A percentile compares a stretch with the other conserved stretches of the same genome.
phyloP scores from a whole-genome alignment of 2,888 invertebrate genomes.

The Polyommatus icarus region DNA sequence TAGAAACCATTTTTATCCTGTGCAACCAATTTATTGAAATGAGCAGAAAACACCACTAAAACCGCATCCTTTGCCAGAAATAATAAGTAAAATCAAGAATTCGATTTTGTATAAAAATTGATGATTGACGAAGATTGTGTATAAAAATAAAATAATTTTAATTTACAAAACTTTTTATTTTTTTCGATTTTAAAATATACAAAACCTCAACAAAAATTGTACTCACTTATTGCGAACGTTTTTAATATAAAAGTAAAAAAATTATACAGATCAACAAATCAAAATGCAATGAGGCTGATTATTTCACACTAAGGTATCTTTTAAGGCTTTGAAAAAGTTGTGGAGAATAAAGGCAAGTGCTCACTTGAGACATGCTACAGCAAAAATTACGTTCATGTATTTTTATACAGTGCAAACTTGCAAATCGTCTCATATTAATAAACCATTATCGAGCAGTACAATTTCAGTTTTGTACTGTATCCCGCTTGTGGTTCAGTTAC shows the following conservation, averaged over 20 bases:
- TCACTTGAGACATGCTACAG: background rate
- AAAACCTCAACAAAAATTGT: slow-evolving; percentile 4
- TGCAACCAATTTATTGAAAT: background rate
- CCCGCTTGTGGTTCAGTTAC: too few species aligned
- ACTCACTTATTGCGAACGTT: background rate
- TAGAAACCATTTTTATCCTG: background rate
- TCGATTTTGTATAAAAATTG: background rate
- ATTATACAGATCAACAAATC: background rate
- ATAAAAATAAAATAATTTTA: background rate
- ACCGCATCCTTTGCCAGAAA: background rate
- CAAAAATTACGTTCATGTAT: too few species aligned
- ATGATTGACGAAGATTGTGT: background rate
- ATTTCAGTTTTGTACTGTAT: too few species aligned
- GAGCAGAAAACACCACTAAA: background rate
- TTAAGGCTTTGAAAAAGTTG: background rate
- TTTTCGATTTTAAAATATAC: background rate
- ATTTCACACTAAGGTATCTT: background rate
- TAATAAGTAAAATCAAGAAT: background rate
- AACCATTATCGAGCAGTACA: background rate
- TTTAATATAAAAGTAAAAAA: background rate
- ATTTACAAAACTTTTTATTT: background rate
- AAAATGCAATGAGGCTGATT: background rate
- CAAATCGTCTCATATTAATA: background rate
- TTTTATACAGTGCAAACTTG: too few species aligned
- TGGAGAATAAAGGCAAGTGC: background rate